A percentile compares a stretch with the other conserved stretches of the same genome.
These are phyloP conservation scores for Acanthosepion lycidas DNA, from an alignment of 2,888 invertebrate genomes.

Conservation along the genomic window DNA sequence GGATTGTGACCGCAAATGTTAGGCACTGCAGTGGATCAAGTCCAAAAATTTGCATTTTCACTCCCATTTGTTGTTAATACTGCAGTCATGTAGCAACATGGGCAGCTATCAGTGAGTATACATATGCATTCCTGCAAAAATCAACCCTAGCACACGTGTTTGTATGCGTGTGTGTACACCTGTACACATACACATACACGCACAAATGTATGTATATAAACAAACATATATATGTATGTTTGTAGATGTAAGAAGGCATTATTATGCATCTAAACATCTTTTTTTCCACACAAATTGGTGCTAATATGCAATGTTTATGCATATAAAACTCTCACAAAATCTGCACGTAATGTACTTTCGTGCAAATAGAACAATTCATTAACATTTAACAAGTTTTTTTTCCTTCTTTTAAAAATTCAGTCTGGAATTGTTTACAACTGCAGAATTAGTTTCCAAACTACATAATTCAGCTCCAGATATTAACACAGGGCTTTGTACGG, in stretches of 20 bases:
- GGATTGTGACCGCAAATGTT: slow-evolving; percentile 4
- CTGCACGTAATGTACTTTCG: neutral
- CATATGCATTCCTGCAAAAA: slow-evolving; percentile 4
- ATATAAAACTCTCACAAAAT: neutral
- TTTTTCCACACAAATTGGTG: neutral
- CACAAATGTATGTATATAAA: neutral
- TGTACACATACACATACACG: neutral
- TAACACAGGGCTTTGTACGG: neutral
- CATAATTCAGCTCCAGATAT: neutral
- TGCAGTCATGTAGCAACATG: too few species aligned
- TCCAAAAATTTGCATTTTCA: neutral
- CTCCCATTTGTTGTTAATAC: neutral
- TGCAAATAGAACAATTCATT: slow-evolving; percentile 4
- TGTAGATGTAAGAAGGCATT: neutral
- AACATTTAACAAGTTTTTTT: neutral
- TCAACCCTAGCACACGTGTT: neutral
- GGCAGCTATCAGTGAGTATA: neutral
- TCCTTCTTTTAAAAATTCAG: neutral
- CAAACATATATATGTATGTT: neutral
- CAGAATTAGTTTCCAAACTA: slow-evolving; percentile 17
- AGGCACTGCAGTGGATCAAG: slow-evolving; percentile 33
- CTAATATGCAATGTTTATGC: neutral
- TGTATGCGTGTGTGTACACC: neutral
- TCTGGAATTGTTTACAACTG: neutral
- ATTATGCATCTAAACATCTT: neutral